Evolutionary conservation across 2,797 vertebrate species (phyloP), one percentile per base, ranked within the genome.

Genomic region (Gadopsis bispinosus): DNA sequence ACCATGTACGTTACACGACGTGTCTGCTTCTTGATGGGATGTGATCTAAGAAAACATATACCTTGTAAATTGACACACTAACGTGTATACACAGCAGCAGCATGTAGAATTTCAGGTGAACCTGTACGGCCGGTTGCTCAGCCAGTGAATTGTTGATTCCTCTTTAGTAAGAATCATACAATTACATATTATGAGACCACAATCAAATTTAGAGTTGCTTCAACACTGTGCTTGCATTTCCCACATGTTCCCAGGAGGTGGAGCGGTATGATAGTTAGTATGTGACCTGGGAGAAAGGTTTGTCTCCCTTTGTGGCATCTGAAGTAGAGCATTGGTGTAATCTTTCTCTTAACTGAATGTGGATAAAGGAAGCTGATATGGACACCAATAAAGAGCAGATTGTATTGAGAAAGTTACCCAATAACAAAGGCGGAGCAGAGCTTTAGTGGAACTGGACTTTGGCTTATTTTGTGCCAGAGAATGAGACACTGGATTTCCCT

Each of bases 221-320:
- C 33, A 60, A 12, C 3, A 22, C 0, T 12, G 0, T 14, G 35
- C 0, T 2, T 64, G 68, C 37, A 47, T 8, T 79, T 79, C 75
- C 56, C 13, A 31, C 43, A 17, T 60, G n/a, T 3, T 47, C 3
- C 74, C 84, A 87, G 56, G 10, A 74, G 88, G 19, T 73, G 86
- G 79, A 31, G 83, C 75, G 39, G 41, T 45, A 16, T 43, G 1
- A 47, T 20, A 17, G 43, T 41, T 14, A 17, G 2, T 12, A 12
- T 20, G 4, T 3, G 17, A 31, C 10, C 5, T 29, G 10, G 9
- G 3, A 45, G 2, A 10, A 31, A 17, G 4, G n/a, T 7, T 45
- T 58, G 7, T 37, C 41, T 53, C 6, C 1, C 37, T 45, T 56
- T 22, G 11, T 53, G 26, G 4, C 10, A 26, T 43, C 47, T 54